Conservation (phyloP, 2,888 invertebrate species). For the Papilio protenor region DNA sequence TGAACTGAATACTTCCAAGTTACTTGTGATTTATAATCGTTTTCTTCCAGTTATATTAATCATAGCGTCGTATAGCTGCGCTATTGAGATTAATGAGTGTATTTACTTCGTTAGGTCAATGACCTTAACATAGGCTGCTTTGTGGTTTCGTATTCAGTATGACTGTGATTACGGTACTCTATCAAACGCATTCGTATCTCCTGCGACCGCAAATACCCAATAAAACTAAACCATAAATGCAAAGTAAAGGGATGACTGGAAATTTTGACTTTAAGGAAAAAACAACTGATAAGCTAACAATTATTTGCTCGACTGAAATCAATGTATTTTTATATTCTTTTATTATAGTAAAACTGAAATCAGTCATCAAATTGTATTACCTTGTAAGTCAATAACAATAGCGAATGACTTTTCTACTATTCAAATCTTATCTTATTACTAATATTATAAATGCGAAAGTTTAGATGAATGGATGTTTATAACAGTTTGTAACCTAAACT, state of each 20-base stretch:
- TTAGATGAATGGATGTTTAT: too few species aligned
- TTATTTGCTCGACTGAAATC: conserved; percentile 24
- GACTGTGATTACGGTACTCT: conserved; percentile 47
- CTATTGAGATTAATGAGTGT: conserved; percentile 49
- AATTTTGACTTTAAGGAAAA: conserved; percentile 32
- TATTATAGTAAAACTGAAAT: neutral
- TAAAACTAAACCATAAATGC: conserved; percentile 20
- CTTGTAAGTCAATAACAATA: neutral
- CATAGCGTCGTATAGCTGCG: conserved; percentile 20
- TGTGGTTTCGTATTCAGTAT: conserved; percentile 45
- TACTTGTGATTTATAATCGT: neutral
- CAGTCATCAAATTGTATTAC: neutral
- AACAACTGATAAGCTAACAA: conserved; percentile 43
- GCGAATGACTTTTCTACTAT: neutral
- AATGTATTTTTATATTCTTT: neutral
- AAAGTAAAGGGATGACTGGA: conserved; percentile 16
- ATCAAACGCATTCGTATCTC: conserved; percentile 36
- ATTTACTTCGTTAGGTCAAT: conserved; percentile 56
- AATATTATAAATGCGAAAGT: too few species aligned
- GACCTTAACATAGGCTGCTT: conserved; percentile 51
- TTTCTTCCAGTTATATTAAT: conserved; percentile 19
- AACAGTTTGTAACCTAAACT: too few species aligned
- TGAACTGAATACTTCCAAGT: neutral
- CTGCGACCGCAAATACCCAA: conserved; percentile 35
- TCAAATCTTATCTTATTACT: neutral